Evolutionary conservation across 2,888 invertebrate species (phyloP).

Genomic region (Proisotoma minuta): DNA sequence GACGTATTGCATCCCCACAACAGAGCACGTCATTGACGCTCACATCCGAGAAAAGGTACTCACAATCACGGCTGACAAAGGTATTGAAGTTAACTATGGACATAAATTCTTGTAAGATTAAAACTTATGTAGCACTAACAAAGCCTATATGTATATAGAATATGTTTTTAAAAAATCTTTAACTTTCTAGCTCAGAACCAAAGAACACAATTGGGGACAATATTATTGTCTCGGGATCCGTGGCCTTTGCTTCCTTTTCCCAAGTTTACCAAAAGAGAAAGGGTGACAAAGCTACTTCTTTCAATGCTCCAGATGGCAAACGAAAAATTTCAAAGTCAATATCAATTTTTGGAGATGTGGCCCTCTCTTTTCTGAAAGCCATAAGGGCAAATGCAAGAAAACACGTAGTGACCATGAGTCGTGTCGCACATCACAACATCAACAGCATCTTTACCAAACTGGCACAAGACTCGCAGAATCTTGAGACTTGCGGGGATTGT

Average conservation of each 20-base stretch:
- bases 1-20: constrained; percentile 6
- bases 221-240: not conserved
- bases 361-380: not conserved
- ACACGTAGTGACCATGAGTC: constrained; percentile 2
- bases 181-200: too few species aligned
- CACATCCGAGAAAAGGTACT: not conserved
- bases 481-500: constrained; percentile 4
- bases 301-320: constrained; percentile 10
- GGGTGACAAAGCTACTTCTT: too few species aligned
- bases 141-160: not conserved
- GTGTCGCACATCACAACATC: not conserved
- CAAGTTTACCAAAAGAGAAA: not conserved
- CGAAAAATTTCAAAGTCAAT: not conserved
- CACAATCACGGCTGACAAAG: not conserved
- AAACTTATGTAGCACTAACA: not conserved
- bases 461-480: constrained; percentile 3
- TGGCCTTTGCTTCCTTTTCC: not conserved
- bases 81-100: not conserved
- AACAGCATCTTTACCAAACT: constrained; percentile 2
- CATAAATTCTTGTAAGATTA: not conserved
- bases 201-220: too few species aligned
- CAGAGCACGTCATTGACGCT: not conserved
- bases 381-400: not conserved
- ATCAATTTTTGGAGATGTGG: not conserved
- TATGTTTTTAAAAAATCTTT: not conserved